Percentiles rank a stretch among this genome's conserved stretches.
These are phyloP conservation scores for Homarus americanus DNA, from an alignment of 1,140 invertebrate genomes.

Conservation along the genomic window DNA sequence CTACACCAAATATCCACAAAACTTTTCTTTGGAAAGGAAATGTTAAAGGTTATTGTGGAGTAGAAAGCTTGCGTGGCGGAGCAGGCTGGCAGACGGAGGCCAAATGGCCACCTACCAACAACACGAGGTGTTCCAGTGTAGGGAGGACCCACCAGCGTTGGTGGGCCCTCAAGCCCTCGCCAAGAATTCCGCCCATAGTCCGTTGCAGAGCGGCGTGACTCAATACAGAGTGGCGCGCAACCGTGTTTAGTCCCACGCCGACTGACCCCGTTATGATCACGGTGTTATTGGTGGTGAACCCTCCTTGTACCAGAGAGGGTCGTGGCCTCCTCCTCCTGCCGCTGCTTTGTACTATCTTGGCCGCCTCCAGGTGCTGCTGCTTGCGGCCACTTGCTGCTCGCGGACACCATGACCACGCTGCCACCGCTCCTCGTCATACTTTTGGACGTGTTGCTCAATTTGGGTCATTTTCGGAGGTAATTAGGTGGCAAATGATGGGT, in stretches of 20 bases:
- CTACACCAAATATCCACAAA: neutral
- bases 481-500: constrained; percentile 36
- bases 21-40: neutral
- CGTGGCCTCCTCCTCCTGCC: neutral
- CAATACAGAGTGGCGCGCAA: constrained; percentile 7
- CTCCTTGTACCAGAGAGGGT: neutral
- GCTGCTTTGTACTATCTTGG: neutral
- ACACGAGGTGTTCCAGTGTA: neutral
- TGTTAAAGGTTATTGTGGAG: neutral
- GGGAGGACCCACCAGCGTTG: neutral
- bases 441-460: constrained; percentile 27
- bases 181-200: constrained; percentile 11
- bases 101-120: neutral
- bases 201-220: constrained; percentile 15
- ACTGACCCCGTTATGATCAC: constrained; percentile 8
- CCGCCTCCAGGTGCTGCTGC: neutral
- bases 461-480: constrained; percentile 32
- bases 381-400: neutral
- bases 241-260: constrained; percentile 8
- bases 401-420: neutral
- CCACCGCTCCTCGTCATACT: no score
- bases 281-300: neutral
- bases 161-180: neutral
- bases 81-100: neutral
- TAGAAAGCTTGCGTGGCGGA: neutral